A percentile compares a stretch with the other conserved stretches of the same genome.
Evolutionary conservation across 2,113 vertebrate genomes (phyloP).

Genomic region (Pelobates fuscus): DNA sequence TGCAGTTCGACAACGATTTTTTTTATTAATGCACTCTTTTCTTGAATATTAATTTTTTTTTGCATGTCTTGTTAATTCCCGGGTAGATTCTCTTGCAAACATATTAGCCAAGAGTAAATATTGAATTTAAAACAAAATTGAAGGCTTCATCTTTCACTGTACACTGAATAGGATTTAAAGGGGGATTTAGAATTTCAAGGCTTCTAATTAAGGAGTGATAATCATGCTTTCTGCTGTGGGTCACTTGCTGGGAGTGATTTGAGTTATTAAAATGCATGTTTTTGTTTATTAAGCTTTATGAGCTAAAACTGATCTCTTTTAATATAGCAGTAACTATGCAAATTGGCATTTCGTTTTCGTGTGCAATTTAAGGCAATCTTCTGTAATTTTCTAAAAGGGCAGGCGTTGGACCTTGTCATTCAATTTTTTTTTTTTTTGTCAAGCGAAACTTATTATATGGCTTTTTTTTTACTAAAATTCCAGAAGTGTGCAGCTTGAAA

Average conservation of each 20-base stretch:
- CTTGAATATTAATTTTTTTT: too few relatives aligned
- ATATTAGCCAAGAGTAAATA: constrained; percentile 98
- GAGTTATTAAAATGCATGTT: constrained; percentile 98
- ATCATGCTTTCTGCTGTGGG: constrained; percentile 92
- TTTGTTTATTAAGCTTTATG: constrained; percentile 94
- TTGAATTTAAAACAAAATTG: constrained; percentile 98
- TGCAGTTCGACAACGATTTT: constrained; percentile 88
- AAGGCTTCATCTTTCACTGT: constrained; percentile 83
- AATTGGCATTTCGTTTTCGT: constrained; percentile 97
- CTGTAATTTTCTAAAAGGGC: constrained; percentile 97
- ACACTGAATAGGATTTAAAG: constrained; percentile 82
- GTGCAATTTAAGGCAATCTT: constrained; percentile 88
- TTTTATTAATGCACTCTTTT: constrained; percentile 76
- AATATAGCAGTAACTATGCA: constrained; percentile 99
- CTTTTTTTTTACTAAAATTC: constrained; percentile 77
- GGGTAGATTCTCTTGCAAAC: constrained; percentile 89
- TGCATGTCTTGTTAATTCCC: constrained; percentile 78
- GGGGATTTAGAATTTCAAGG: constrained; percentile 84
- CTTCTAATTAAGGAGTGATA: constrained; percentile 98
- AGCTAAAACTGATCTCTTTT: constrained; percentile 97
- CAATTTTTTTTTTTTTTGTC: constrained; percentile 73
- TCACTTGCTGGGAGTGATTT: constrained; percentile 97
- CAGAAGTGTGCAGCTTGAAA: constrained; percentile 67
- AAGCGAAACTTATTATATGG: constrained; percentile 88
- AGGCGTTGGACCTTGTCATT: constrained; percentile 95